These are phyloP conservation scores for Genyomyrus donnyi DNA, from an alignment of 2,113 vertebrate species.

Conservation along the genomic window DNA sequence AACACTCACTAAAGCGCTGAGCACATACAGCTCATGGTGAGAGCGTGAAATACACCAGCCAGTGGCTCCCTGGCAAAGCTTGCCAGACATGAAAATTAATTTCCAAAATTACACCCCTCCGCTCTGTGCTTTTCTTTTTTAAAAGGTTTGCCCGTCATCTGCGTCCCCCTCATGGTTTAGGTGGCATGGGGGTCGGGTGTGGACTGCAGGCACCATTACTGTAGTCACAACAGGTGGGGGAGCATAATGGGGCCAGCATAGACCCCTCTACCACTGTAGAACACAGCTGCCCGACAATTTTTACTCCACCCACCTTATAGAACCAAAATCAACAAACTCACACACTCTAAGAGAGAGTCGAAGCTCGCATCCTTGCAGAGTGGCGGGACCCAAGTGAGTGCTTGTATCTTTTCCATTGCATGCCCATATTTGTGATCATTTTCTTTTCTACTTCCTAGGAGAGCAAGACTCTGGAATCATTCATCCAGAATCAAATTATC, in stretches of 20 bases:
- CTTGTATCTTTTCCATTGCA: not conserved
- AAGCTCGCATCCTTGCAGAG: not conserved
- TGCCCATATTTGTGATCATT: not conserved
- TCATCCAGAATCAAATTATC: not conserved
- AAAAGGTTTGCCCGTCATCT: not conserved
- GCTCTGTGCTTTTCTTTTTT: not conserved
- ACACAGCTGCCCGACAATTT: not conserved
- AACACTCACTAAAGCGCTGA: not conserved
- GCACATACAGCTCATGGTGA: not conserved
- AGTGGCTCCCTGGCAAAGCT: constrained; percentile 31
- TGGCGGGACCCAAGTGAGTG: not conserved
- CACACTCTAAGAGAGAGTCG: not conserved
- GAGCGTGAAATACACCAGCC: constrained; percentile 19
- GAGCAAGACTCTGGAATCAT: not conserved
- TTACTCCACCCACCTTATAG: not conserved
- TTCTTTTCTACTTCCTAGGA: not conserved
- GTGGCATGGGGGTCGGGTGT: not conserved
- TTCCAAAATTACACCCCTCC: not conserved
- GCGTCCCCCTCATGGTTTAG: not conserved
- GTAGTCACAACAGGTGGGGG: not conserved
- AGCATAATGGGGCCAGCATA: not conserved
- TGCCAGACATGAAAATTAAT: constrained; percentile 39
- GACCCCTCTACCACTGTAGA: not conserved
- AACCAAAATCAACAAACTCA: not conserved
- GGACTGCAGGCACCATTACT: not conserved